A percentile compares a stretch with the other conserved stretches of the same genome.
Evolutionary conservation across 2,113 vertebrate genomes (phyloP).

Genomic region (Spheniscus mendiculus): DNA sequence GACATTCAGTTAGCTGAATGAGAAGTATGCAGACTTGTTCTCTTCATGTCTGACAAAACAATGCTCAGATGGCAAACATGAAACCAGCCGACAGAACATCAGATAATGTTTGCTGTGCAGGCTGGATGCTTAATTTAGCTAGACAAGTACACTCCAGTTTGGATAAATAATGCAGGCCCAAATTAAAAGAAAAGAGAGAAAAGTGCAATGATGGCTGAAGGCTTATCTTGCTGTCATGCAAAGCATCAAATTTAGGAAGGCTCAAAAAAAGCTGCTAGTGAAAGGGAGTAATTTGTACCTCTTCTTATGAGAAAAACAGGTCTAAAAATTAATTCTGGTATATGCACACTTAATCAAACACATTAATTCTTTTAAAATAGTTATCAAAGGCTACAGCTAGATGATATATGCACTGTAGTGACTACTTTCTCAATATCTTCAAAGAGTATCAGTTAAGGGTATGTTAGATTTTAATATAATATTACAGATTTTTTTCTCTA

Average conservation of each 20-base stretch:
- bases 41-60: not conserved
- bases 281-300: not conserved
- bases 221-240: not conserved
- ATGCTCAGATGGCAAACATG: not conserved
- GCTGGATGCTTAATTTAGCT: constrained; percentile 22
- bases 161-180: not conserved
- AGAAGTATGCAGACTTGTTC: not conserved
- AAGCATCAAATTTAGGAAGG: not conserved
- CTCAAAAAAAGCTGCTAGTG: not conserved
- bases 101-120: not conserved
- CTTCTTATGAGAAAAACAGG: not conserved
- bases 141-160: not conserved
- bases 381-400: not conserved
- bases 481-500: not conserved
- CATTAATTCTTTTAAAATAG: not conserved
- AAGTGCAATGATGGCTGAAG: not conserved
- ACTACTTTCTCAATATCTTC: not conserved
- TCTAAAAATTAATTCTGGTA: not conserved
- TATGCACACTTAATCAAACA: not conserved
- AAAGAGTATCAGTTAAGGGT: not conserved
- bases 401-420: not conserved
- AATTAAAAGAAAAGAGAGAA: not conserved
- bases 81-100: not conserved
- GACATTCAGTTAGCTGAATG: not conserved
- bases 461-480: not conserved